These are phyloP conservation scores for Encarsia formosa DNA, from an alignment of 2,888 invertebrate genomes.

Conservation along the genomic window DNA sequence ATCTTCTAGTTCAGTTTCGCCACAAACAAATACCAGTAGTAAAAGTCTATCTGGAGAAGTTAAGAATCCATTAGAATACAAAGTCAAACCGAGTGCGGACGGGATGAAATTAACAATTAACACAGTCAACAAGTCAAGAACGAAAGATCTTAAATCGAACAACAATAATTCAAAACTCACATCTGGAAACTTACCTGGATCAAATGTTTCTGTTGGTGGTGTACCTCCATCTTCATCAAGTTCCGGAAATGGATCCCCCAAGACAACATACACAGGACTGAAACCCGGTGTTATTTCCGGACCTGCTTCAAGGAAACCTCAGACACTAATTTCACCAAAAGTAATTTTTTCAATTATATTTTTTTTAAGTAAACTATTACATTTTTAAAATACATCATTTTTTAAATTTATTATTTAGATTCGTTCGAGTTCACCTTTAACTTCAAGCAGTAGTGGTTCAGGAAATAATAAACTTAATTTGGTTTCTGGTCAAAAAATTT, in stretches of 20 bases:
- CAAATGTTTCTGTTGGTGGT: conserved; percentile 38
- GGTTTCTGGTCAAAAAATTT: conserved; percentile 41
- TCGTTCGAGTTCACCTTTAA: conserved; percentile 30
- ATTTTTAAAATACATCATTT: background rate
- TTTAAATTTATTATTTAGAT: conserved; percentile 30
- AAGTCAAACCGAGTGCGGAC: conserved; percentile 84
- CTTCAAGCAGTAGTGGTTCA: conserved; percentile 36
- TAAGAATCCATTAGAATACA: conserved; percentile 75
- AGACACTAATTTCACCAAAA: conserved; percentile 52
- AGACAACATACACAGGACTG: conserved; percentile 71
- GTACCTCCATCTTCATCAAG: conserved; percentile 16
- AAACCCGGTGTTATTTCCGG: conserved; percentile 85
- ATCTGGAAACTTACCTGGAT: conserved; percentile 30
- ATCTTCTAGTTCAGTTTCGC: conserved; percentile 32
- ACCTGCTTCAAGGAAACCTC: conserved; percentile 77
- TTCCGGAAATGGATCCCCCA: conserved; percentile 63
- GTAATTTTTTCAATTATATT: conserved; percentile 22
- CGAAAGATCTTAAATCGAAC: conserved; percentile 62
- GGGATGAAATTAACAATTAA: conserved; percentile 90
- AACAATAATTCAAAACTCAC: conserved; percentile 40
- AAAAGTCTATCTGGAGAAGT: conserved; percentile 46
- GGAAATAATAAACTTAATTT: conserved; percentile 36
- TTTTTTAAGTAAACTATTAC: background rate
- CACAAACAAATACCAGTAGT: conserved; percentile 42
- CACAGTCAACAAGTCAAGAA: conserved; percentile 79